Conservation (phyloP, 2,797 vertebrate genomes). For the Anabas testudineus region DNA sequence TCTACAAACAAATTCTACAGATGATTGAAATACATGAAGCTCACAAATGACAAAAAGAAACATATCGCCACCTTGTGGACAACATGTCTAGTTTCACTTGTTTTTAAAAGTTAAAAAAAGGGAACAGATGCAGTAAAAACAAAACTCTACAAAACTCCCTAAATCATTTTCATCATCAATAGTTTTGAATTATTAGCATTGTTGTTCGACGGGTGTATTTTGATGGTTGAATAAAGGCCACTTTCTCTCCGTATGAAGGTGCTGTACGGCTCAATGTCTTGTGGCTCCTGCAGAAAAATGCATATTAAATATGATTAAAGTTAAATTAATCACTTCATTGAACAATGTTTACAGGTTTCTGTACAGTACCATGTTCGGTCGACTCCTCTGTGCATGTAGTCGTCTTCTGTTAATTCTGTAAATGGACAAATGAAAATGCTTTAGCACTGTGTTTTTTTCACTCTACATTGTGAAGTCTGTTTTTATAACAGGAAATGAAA, state of each 20-base stretch:
- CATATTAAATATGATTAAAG: fast-evolving
- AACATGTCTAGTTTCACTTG: neutral
- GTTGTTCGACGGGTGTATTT: fast-evolving
- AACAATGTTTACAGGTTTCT: fast-evolving
- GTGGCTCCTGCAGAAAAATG: slow-evolving; percentile 6
- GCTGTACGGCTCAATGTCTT: slow-evolving; percentile 43
- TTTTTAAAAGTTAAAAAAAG: neutral
- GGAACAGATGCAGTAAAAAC: too few species aligned
- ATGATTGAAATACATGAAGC: too few species aligned
- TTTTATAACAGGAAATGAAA: slow-evolving; percentile 15
- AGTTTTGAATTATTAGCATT: neutral
- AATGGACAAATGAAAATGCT: neutral
- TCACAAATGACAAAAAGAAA: neutral
- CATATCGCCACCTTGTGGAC: slow-evolving; percentile 18
- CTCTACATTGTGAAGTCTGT: fast-evolving
- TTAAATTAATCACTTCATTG: fast-evolving
- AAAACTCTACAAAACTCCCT: neutral
- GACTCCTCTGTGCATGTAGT: neutral
- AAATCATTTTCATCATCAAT: neutral
- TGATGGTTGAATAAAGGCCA: slow-evolving; percentile 39
- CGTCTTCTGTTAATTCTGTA: slow-evolving; percentile 15
- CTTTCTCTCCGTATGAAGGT: slow-evolving; percentile 26
- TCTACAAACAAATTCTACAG: too few species aligned
- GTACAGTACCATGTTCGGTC: neutral
- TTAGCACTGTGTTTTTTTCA: neutral